These are phyloP conservation scores for Himalopsyche japonica DNA, from an alignment of 2,888 invertebrate genomes.

Conservation along the genomic window DNA sequence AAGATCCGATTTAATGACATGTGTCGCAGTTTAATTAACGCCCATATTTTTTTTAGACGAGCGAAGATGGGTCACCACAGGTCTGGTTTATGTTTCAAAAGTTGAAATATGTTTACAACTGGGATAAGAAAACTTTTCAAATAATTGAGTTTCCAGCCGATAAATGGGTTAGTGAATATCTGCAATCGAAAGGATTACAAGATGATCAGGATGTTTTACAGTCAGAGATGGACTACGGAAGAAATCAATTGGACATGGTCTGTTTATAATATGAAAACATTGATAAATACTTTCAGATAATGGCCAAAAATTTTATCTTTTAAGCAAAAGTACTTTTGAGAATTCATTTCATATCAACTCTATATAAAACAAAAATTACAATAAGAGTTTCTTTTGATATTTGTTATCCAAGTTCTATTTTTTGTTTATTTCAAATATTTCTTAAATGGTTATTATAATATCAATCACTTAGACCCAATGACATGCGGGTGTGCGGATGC, in stretches of 20 bases:
- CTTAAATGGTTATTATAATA: no score
- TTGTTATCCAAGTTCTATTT: no score
- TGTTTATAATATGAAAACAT: slow-evolving; percentile 40
- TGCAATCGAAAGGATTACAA: slow-evolving; percentile 83
- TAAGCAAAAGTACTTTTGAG: no score
- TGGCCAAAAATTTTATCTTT: no score
- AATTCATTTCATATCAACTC: no score
- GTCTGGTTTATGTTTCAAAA: slow-evolving; percentile 97
- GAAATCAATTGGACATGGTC: slow-evolving; percentile 85
- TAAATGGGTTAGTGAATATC: slow-evolving; percentile 70
- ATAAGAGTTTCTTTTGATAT: no score
- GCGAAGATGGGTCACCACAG: slow-evolving; percentile 58
- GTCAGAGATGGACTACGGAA: slow-evolving; percentile 83
- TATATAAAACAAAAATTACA: no score
- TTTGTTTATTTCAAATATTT: no score
- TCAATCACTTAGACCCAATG: no score
- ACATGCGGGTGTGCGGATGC: no score
- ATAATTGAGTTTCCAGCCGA: slow-evolving; percentile 85
- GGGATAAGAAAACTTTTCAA: slow-evolving; percentile 77
- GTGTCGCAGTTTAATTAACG: not conserved
- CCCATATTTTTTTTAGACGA: slow-evolving; percentile 31
- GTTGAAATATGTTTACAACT: slow-evolving; percentile 91
- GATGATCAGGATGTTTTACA: slow-evolving; percentile 77
- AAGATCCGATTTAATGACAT: not conserved
- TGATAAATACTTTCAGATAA: no score